Percentiles rank a stretch among this genome's conserved stretches.
Conservation (phyloP, 2,113 vertebrate genomes). For the Pluvialis apricaria region DNA sequence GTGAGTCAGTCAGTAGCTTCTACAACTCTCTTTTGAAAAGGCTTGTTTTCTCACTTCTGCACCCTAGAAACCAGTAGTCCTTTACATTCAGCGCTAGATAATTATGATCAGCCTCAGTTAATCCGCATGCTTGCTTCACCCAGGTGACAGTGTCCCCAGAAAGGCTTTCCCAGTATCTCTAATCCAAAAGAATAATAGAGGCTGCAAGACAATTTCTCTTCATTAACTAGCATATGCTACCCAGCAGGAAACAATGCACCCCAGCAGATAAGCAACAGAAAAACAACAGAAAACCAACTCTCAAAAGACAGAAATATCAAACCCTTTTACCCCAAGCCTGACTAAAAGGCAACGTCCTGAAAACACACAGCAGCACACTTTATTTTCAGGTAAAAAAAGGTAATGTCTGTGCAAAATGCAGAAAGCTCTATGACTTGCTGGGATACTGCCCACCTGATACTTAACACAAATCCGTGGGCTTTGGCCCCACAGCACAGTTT, state of each 20-base stretch:
- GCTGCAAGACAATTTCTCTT: background rate
- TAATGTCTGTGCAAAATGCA: background rate
- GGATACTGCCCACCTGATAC: background rate
- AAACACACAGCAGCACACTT: background rate
- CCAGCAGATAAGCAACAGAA: background rate
- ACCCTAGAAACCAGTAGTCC: background rate
- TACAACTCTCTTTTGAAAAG: background rate
- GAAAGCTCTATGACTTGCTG: background rate
- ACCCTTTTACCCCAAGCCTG: background rate
- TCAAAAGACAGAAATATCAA: background rate
- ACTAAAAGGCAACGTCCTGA: background rate
- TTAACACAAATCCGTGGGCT: background rate
- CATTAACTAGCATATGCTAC: background rate
- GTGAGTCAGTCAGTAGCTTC: background rate
- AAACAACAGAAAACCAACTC: background rate
- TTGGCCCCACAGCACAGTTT: background rate
- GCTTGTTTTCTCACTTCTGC: background rate
- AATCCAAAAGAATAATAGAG: background rate
- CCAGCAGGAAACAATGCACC: background rate
- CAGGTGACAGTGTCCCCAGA: background rate
- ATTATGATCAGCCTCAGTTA: background rate
- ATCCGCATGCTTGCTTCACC: background rate
- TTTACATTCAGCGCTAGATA: background rate
- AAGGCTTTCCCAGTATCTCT: background rate
- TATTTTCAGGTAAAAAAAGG: background rate